phyloP scores from a whole-genome alignment of 2,797 vertebrate genomes.

The Gambusia yucatana region DNA sequence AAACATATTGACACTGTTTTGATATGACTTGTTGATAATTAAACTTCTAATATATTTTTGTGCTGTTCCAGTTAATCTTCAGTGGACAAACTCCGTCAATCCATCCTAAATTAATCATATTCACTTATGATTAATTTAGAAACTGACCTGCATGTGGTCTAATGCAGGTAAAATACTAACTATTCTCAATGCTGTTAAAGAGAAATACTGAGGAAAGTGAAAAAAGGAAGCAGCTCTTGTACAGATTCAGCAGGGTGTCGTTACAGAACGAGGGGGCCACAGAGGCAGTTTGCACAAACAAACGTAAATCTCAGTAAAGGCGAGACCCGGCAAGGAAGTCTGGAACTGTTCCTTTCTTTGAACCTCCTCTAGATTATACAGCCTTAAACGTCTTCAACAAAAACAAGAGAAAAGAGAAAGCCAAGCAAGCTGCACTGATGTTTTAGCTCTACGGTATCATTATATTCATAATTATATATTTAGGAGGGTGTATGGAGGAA shows the following conservation, averaged over 20 bases:
- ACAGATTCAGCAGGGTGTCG: conserved; percentile 9
- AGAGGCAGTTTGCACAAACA: conserved; percentile 50
- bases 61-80: neutral
- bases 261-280: neutral
- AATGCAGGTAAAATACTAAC: neutral
- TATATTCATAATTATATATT: neutral
- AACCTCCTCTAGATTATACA: conserved; percentile 6
- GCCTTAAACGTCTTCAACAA: conserved; percentile 8
- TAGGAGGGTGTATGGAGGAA: neutral
- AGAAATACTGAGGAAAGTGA: neutral
- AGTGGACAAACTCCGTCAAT: too few relatives aligned
- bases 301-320: conserved; percentile 44
- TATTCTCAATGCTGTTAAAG: neutral
- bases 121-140: too few relatives aligned
- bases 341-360: conserved; percentile 22
- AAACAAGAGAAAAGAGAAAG: neutral
- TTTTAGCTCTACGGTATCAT: neutral
- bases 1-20: neutral
- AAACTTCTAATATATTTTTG: neutral
- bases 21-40: neutral
- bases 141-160: neutral
- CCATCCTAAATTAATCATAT: too few relatives aligned
- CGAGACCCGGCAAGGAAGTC: conserved; percentile 32
- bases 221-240: neutral
- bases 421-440: neutral